These are phyloP conservation scores for Rana temporaria DNA, from an alignment of 2,113 vertebrate species.

Conservation along the genomic window DNA sequence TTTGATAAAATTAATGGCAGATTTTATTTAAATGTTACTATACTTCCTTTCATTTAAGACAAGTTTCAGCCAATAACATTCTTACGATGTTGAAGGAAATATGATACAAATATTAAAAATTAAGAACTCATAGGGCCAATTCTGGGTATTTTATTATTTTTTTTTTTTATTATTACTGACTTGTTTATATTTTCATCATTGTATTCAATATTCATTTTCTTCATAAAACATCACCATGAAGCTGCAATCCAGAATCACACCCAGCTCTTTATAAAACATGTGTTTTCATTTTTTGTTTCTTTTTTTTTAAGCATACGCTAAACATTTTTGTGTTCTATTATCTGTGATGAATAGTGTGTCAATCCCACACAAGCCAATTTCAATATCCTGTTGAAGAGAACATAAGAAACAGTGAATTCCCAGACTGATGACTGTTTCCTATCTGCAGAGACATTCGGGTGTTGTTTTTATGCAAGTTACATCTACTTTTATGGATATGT, in stretches of 20 bases:
- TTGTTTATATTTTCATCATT: neutral
- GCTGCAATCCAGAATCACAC: slow-evolving; percentile 26
- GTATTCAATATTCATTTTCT: neutral
- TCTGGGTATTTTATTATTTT: neutral
- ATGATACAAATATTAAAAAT: neutral
- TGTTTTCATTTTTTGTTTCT: slow-evolving; percentile 11
- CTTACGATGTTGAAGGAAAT: neutral
- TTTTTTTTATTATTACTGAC: neutral
- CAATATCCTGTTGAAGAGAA: slow-evolving; percentile 48
- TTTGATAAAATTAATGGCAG: too few species aligned
- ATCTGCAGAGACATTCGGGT: slow-evolving; percentile 15
- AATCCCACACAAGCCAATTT: slow-evolving; percentile 48
- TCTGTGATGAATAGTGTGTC: slow-evolving; percentile 47
- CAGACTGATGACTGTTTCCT: slow-evolving; percentile 37
- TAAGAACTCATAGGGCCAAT: neutral
- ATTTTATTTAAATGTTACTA: too few species aligned
- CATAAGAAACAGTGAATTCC: slow-evolving; percentile 29
- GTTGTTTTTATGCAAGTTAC: neutral
- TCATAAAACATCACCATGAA: slow-evolving; percentile 2
- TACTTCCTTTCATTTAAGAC: too few species aligned
- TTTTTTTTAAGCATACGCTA: slow-evolving; percentile 14
- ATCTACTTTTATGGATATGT: neutral
- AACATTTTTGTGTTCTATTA: slow-evolving; percentile 38
- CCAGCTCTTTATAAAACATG: slow-evolving; percentile 41
- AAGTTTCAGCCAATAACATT: neutral